A percentile compares a stretch with the other conserved stretches of the same genome.
phyloP scores from a whole-genome alignment of 2,888 invertebrate species.

The Coelogynopora nodosa region DNA sequence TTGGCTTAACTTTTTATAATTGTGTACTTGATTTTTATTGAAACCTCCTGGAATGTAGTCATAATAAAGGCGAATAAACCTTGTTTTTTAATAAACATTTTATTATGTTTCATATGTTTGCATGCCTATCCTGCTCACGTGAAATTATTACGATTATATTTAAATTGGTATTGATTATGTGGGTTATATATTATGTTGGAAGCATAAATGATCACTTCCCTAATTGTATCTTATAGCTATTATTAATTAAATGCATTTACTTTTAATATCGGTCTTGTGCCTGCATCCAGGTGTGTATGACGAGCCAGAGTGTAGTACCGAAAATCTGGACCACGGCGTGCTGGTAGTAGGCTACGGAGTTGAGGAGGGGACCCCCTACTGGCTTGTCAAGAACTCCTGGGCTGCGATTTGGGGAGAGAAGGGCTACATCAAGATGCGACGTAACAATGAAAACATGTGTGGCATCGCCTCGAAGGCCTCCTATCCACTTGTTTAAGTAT shows the following conservation, averaged over 20 bases:
- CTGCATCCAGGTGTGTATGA: slow-evolving; percentile 5
- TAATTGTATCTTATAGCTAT: too few relatives aligned
- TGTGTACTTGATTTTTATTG: too few relatives aligned
- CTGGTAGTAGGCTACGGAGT: slow-evolving; percentile 41
- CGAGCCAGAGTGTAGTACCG: not conserved
- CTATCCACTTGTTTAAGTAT: not conserved
- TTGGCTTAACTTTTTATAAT: too few relatives aligned
- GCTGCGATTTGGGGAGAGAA: slow-evolving; percentile 33
- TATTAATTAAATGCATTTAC: not conserved
- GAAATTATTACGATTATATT: too few relatives aligned
- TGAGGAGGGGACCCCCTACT: slow-evolving; percentile 42
- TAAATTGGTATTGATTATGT: too few relatives aligned
- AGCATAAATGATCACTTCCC: too few relatives aligned
- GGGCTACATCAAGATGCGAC: slow-evolving; percentile 38
- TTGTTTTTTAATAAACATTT: too few relatives aligned
- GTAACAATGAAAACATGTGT: slow-evolving; percentile 38
- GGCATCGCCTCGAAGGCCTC: slow-evolving; percentile 30
- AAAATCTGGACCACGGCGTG: slow-evolving; percentile 40
- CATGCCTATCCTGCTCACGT: too few relatives aligned
- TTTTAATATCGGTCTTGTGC: not conserved
- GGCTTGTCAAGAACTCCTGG: slow-evolving; percentile 43
- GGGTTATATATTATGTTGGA: too few relatives aligned
- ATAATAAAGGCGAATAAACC: too few relatives aligned
- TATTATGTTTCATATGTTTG: too few relatives aligned
- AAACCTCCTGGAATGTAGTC: too few relatives aligned